Conservation (phyloP, 2,113 vertebrate genomes). For the Cyphomyrus plagiostoma region DNA sequence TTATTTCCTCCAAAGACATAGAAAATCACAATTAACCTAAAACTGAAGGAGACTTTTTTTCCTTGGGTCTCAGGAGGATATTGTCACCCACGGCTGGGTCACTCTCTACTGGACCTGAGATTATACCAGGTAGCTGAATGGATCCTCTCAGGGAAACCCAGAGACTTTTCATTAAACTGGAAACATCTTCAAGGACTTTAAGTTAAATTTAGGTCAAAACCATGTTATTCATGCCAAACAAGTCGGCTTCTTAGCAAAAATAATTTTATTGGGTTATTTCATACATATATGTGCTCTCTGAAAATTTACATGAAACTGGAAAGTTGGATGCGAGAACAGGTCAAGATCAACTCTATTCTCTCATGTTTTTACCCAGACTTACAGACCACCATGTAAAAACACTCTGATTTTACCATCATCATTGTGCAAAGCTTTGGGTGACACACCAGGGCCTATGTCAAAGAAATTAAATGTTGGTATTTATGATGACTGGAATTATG, state of each 20-base stretch:
- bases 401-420: background rate
- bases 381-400: background rate
- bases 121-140: background rate
- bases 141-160: background rate
- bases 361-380: too few species aligned
- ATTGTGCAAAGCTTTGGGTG: background rate
- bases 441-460: background rate
- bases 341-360: background rate
- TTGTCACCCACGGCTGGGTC: too few species aligned
- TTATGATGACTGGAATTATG: background rate
- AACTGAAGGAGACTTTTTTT: too few species aligned
- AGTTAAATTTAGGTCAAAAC: background rate
- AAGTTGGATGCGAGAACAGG: background rate
- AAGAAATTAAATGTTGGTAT: background rate
- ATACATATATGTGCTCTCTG: constrained; percentile 16
- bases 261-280: constrained; percentile 53
- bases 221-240: background rate
- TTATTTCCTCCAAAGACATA: too few species aligned
- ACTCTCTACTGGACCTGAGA: background rate
- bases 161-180: background rate
- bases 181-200: background rate
- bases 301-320: background rate
- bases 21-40: too few species aligned
- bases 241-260: constrained; percentile 49
- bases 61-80: background rate